Evolutionary conservation across 2,888 invertebrate genomes (phyloP).

Genomic region (Limenitis arthemis): DNA sequence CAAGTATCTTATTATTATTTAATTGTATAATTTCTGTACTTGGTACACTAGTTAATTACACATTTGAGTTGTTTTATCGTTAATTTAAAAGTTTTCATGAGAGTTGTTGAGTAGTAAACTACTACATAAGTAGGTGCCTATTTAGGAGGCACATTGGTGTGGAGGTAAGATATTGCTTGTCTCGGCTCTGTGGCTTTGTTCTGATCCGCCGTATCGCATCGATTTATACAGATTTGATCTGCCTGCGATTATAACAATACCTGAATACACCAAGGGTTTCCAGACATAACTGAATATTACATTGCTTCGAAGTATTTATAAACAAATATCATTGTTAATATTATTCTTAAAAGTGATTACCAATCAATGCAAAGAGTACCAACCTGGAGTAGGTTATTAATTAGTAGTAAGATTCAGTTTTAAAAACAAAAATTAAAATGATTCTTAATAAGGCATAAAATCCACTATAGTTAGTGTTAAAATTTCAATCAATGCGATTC

Average conservation of each 20-base stretch:
- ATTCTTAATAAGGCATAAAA: constrained; percentile 6
- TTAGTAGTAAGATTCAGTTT: background rate
- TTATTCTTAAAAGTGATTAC: no score
- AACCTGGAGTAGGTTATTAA: no score
- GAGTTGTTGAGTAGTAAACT: background rate
- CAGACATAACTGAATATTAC: constrained; percentile 37
- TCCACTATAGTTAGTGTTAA: constrained; percentile 1
- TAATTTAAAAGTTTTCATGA: constrained; percentile 19
- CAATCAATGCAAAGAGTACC: no score
- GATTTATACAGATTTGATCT: constrained; percentile 67
- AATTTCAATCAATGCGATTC: constrained; percentile 14
- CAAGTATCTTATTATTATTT: background rate
- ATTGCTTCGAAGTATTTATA: constrained; percentile 19
- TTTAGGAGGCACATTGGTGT: constrained; percentile 10
- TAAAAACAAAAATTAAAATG: background rate
- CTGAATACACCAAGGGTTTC: constrained; percentile 30
- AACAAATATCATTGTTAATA: no score
- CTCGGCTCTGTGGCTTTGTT: constrained; percentile 61
- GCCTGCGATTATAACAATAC: constrained; percentile 29
- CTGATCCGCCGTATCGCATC: constrained; percentile 63
- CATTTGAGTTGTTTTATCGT: constrained; percentile 18
- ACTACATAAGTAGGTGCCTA: background rate
- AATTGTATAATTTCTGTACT: background rate
- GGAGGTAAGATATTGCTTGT: constrained; percentile 26
- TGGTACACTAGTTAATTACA: constrained; percentile 6